Evolutionary conservation across 92 coral and sea anemone genomes (phyloP).

Genomic region (Palythoa grandis): DNA sequence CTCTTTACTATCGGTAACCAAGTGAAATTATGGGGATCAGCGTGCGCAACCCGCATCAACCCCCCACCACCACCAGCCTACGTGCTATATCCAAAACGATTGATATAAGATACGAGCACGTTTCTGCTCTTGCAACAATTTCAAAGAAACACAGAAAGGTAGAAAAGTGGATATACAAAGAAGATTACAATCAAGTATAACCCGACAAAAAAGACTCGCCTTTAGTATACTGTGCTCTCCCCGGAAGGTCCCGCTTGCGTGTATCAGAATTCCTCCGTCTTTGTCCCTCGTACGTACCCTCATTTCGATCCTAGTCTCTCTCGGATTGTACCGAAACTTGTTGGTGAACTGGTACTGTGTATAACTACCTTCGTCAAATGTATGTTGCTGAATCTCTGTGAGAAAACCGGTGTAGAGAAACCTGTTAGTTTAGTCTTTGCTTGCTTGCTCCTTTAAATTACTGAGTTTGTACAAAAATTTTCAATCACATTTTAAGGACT

Average conservation of each 20-base stretch:
- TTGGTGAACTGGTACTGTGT: slow-evolving; percentile 64
- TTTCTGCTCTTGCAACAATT: too few relatives aligned
- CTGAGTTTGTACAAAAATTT: too few relatives aligned
- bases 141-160: background rate
- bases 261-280: slow-evolving; percentile 85
- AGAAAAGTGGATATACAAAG: background rate
- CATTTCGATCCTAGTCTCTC: slow-evolving; percentile 81
- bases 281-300: slow-evolving; percentile 88
- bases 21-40: too few relatives aligned
- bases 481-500: too few relatives aligned
- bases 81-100: too few relatives aligned
- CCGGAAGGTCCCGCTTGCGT: slow-evolving; percentile 65
- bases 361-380: slow-evolving; percentile 68
- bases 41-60: too few relatives aligned
- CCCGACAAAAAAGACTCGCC: slow-evolving; percentile 40
- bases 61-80: too few relatives aligned
- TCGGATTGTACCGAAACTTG: slow-evolving; percentile 74
- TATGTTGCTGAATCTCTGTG: slow-evolving; percentile 63
- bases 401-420: background rate
- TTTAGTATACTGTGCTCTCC: slow-evolving; percentile 62
- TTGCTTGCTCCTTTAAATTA: too few relatives aligned
- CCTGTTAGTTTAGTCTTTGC: too few relatives aligned
- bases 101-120: too few relatives aligned
- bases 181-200: background rate
- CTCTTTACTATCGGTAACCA: too few relatives aligned